phyloP scores from a whole-genome alignment of 2,113 vertebrate species.

The Myodes glareolus region DNA sequence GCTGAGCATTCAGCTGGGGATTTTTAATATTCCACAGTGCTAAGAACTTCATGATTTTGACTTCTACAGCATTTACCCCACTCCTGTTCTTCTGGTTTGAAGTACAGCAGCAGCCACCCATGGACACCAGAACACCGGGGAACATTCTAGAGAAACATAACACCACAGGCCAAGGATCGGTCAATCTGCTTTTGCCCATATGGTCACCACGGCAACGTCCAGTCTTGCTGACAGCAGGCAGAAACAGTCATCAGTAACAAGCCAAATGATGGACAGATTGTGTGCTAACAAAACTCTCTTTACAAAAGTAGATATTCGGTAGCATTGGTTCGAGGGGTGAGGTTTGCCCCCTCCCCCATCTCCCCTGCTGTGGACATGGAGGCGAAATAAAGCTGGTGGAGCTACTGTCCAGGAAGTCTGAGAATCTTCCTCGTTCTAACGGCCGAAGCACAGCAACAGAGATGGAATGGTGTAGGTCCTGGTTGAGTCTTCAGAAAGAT shows the following conservation, averaged over 20 bases:
- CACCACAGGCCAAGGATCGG: not conserved
- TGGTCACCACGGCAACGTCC: not conserved
- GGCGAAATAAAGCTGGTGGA: not conserved
- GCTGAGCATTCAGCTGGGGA: not conserved
- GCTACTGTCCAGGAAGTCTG: not conserved
- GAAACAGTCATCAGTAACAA: not conserved
- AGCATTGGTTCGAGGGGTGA: not conserved
- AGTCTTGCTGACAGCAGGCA: not conserved
- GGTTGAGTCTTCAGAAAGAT: not conserved
- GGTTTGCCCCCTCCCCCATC: not conserved
- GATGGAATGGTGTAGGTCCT: not conserved
- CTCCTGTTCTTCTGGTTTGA: not conserved
- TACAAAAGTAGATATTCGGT: not conserved
- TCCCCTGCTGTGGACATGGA: not conserved
- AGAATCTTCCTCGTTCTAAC: not conserved
- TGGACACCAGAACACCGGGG: not conserved
- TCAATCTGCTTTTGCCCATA: not conserved
- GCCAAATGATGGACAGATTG: not conserved
- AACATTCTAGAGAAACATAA: not conserved
- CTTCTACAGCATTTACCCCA: not conserved
- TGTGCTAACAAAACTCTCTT: constrained; percentile 51
- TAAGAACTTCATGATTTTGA: not conserved
- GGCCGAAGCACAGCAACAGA: not conserved
- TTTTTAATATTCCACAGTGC: not conserved
- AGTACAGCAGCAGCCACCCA: not conserved